Conservation (phyloP, 2,888 invertebrate species). For the Cantharis rufa region DNA sequence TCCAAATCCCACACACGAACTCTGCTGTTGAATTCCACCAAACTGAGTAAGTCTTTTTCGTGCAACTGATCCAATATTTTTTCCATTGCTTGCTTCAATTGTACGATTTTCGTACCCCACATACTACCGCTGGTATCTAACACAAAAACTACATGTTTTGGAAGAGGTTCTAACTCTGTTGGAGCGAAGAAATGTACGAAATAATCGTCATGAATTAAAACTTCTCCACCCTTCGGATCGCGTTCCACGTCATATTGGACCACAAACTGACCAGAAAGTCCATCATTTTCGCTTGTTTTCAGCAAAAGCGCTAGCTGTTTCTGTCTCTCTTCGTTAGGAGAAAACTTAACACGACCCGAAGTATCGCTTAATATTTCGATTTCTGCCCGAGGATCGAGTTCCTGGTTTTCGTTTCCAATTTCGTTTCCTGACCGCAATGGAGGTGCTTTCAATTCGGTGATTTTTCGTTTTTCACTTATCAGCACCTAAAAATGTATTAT, state of each 20-base stretch:
- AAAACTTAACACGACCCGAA: constrained; percentile 57
- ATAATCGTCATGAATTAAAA: constrained; percentile 69
- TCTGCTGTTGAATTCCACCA: constrained; percentile 66
- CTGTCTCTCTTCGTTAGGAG: constrained; percentile 65
- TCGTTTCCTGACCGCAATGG: constrained; percentile 68
- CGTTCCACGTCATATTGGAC: constrained; percentile 73
- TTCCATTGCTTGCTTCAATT: constrained; percentile 70
- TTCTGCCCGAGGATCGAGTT: constrained; percentile 50
- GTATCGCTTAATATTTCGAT: constrained; percentile 42
- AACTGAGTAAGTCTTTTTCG: constrained; percentile 67
- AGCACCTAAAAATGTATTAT: constrained; percentile 53
- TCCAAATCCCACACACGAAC: constrained; percentile 60
- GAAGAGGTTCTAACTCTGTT: constrained; percentile 60
- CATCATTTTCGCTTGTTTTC: constrained; percentile 52
- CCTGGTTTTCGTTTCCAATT: constrained; percentile 60
- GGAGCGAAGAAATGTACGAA: constrained; percentile 80
- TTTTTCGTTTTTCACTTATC: constrained; percentile 66
- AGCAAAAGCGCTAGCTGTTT: constrained; percentile 56
- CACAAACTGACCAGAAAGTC: constrained; percentile 67
- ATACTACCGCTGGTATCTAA: constrained; percentile 78
- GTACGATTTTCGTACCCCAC: constrained; percentile 68
- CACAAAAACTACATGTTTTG: constrained; percentile 73
- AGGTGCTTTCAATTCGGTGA: constrained; percentile 65
- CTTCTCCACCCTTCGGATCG: constrained; percentile 63
- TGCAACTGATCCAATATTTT: constrained; percentile 68